Evolutionary conservation across 2,888 invertebrate species (phyloP), one percentile per base, ranked within the genome.

Genomic region (Eurytoma californica): DNA sequence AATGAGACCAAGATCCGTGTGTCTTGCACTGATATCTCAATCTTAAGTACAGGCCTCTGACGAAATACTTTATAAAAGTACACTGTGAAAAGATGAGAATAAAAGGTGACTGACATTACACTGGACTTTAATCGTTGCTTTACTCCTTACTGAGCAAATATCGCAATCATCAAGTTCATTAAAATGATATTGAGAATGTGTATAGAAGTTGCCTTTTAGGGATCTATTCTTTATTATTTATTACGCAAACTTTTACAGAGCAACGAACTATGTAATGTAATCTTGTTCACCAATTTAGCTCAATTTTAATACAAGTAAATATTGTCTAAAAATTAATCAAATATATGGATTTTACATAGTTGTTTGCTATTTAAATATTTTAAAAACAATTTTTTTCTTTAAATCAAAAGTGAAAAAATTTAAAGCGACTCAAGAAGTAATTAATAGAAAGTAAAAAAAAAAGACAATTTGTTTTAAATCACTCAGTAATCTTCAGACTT

Each of bases 1-100:
- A 86, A 84, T 87, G 88, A 89, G 89, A 90, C 90, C 87, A 87
- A 86, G 86, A 86, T 88, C 88, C 87, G 84, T 85, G 84, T 82
- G 83, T 39, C 39, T 83, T 82, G 82, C 77, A 82, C 82, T 80
- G 81, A 80, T 82, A 82, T 85, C 85, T 83, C 83, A 84, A 84
- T 84, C 82, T 84, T 84, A 81, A 83, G 83, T 85, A 83, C 83
- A 83, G 85, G 84, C 84, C 84, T 84, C 83, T 84, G 83, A 84
- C 82, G 80, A 82, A 83, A 84, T 84, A 84, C 83, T 85, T 83
- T 81, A 84, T 84, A 83, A 84, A 84, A 84, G 83, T 84, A 84
- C 9, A 30, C 65, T 57, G 58, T 73, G 65, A 66, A 80, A 60
- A 73, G 63, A 39, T 69, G 73, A 74, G 47, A 80, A 61, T 53